phyloP scores from a whole-genome alignment of 2,888 invertebrate species.

The Hemistola chrysoprasaria region DNA sequence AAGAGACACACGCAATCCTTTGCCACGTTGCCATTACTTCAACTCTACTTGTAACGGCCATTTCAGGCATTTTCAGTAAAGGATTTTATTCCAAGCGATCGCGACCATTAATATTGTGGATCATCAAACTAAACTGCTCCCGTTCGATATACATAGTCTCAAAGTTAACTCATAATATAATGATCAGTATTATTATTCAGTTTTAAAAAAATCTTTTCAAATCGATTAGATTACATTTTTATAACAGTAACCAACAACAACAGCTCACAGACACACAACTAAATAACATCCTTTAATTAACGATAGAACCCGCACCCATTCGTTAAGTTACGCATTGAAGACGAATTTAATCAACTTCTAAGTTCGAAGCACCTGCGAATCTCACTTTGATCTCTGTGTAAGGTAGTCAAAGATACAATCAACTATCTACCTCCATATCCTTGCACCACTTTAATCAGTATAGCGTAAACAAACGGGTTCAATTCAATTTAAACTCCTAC shows the following conservation, averaged over 20 bases:
- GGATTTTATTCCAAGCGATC: not conserved
- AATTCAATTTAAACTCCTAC: slow-evolving; percentile 55
- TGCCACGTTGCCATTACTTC: slow-evolving; percentile 56
- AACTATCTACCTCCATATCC: slow-evolving; percentile 21
- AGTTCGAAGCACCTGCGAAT: slow-evolving; percentile 14
- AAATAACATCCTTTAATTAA: not conserved
- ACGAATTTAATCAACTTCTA: slow-evolving; percentile 15
- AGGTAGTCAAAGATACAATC: slow-evolving; percentile 23
- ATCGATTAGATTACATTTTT: too few relatives aligned
- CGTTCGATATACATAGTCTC: too few relatives aligned
- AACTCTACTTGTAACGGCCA: slow-evolving; percentile 54
- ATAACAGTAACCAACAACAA: too few relatives aligned
- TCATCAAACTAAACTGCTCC: too few relatives aligned
- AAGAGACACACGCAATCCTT: slow-evolving; percentile 75
- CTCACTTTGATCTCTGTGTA: slow-evolving; percentile 21
- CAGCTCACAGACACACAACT: too few relatives aligned
- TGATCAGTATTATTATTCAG: too few relatives aligned
- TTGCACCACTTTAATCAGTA: slow-evolving; percentile 45
- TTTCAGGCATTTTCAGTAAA: slow-evolving; percentile 29
- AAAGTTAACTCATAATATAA: too few relatives aligned
- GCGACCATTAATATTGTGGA: too few relatives aligned
- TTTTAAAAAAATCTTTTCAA: too few relatives aligned
- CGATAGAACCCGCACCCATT: slow-evolving; percentile 8
- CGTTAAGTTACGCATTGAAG: slow-evolving; percentile 19
- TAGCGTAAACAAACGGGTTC: slow-evolving; percentile 48